phyloP scores from a whole-genome alignment of 2,113 vertebrate species.

The Phrynosoma platyrhinos region DNA sequence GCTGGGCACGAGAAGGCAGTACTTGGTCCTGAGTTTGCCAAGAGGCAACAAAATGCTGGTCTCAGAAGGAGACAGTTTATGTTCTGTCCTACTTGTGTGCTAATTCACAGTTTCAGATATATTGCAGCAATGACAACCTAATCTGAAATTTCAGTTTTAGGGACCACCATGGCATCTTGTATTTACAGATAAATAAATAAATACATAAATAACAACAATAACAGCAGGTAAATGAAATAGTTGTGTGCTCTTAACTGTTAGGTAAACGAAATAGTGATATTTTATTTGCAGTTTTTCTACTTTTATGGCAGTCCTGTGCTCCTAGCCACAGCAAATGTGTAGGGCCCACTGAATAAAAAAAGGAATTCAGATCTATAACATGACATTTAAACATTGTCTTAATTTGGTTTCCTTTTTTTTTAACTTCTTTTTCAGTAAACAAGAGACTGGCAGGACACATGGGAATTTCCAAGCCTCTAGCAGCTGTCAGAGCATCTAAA shows the following conservation, averaged over 20 bases:
- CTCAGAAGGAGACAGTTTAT: neutral
- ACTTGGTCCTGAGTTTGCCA: no score
- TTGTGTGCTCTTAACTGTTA: no score
- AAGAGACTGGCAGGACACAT: neutral
- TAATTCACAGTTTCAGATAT: neutral
- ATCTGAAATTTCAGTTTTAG: neutral
- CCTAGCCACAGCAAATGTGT: no score
- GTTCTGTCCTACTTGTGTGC: neutral
- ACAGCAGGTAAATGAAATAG: neutral
- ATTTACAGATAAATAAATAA: neutral
- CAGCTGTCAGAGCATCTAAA: constrained; percentile 15
- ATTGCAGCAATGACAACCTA: neutral
- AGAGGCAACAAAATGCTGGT: no score
- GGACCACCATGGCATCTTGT: neutral
- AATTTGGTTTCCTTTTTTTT: neutral
- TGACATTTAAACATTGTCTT: neutral
- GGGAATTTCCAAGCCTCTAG: constrained; percentile 16
- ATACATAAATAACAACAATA: neutral
- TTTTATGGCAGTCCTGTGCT: no score
- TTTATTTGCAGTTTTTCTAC: no score
- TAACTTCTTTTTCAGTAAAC: neutral
- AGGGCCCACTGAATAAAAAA: neutral
- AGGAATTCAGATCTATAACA: neutral
- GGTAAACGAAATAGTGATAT: no score
- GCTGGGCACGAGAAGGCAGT: no score